A percentile compares a stretch with the other conserved stretches of the same genome.
Evolutionary conservation across 35 echinoderm and acorn worm species (phyloP).

Genomic region (Lytechinus variegatus): DNA sequence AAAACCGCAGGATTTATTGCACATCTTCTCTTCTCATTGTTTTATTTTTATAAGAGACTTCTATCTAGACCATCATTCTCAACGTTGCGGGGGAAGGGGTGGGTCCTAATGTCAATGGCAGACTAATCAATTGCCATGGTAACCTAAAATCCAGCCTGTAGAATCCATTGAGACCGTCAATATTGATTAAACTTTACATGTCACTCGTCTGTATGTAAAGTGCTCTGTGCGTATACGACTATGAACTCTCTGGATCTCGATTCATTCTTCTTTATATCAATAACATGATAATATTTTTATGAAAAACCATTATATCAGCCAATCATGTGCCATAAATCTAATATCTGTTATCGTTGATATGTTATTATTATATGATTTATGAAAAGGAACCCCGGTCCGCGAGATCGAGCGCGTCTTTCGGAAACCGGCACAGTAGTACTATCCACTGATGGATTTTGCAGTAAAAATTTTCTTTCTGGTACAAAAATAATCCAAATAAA

Average conservation of each 20-base stretch:
- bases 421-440: neutral
- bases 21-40: neutral
- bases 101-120: conserved; percentile 14
- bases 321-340: too few species aligned
- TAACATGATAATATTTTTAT: too few species aligned
- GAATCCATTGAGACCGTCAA: neutral
- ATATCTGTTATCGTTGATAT: too few species aligned
- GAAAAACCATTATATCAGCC: too few species aligned
- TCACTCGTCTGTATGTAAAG: neutral
- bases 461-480: neutral
- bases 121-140: conserved; percentile 11
- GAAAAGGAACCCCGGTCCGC: neutral
- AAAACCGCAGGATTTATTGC: neutral
- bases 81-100: conserved; percentile 40
- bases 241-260: neutral
- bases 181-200: neutral
- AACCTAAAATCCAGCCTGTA: neutral
- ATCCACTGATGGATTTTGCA: neutral
- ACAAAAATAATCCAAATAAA: neutral
- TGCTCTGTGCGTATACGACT: neutral
- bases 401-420: neutral
- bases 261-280: too few species aligned
- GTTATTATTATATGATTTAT: too few species aligned
- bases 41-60: neutral
- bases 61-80: neutral